These are phyloP conservation scores for Aporrectodea caliginosa DNA, from an alignment of 1,140 invertebrate species.

Conservation along the genomic window DNA sequence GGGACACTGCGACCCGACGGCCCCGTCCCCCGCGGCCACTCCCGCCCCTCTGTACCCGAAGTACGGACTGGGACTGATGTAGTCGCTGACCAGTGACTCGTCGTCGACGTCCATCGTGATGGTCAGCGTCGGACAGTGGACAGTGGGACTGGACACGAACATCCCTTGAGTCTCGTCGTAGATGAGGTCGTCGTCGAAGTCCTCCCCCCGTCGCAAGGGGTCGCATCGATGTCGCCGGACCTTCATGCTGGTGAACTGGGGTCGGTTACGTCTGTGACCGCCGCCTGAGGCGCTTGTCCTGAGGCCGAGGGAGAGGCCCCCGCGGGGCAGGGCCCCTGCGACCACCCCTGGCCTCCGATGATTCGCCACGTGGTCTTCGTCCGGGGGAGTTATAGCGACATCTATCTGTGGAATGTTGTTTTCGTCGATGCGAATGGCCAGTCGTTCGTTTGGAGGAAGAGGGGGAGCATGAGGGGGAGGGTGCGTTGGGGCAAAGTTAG, in stretches of 20 bases:
- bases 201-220: too few relatives aligned
- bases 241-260: neutral
- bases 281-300: neutral
- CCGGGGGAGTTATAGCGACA: conserved; percentile 23
- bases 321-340: neutral
- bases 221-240: neutral
- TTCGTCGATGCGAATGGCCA: neutral
- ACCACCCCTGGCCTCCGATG: neutral
- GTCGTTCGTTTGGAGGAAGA: too few relatives aligned
- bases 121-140: neutral
- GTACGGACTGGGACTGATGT: neutral
- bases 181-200: too few relatives aligned
- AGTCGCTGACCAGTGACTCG: neutral
- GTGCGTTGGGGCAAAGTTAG: neutral
- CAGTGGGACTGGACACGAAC: neutral
- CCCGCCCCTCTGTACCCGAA: too few relatives aligned
- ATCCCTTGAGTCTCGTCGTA: too few relatives aligned
- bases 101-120: neutral
- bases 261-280: neutral
- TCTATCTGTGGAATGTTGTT: conserved; percentile 32
- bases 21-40: neutral
- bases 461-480: too few relatives aligned
- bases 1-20: conserved; percentile 34
- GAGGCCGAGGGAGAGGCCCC: too few relatives aligned
- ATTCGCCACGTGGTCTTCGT: neutral